These are phyloP conservation scores for Ctenicera cuprea DNA, from an alignment of 2,888 invertebrate species.

Conservation along the genomic window DNA sequence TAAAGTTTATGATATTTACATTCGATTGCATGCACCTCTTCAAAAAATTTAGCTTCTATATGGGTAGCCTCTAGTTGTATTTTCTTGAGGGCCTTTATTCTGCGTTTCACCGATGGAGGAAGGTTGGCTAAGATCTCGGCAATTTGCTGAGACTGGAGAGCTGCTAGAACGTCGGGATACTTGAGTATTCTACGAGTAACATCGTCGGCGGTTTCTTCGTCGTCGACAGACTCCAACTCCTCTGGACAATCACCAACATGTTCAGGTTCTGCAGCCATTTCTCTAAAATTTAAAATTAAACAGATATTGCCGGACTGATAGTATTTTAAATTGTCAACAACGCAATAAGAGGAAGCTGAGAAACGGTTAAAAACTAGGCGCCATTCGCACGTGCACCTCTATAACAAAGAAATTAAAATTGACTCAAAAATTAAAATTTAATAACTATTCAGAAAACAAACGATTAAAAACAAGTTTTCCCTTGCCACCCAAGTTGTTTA, in stretches of 20 bases:
- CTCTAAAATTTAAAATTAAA: slow-evolving; percentile 53
- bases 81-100: slow-evolving; percentile 90
- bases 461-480: slow-evolving; percentile 51
- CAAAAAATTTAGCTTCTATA: slow-evolving; percentile 91
- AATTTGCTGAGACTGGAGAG: slow-evolving; percentile 77
- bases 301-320: not conserved
- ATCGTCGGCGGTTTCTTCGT: slow-evolving; percentile 73
- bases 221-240: slow-evolving; percentile 81
- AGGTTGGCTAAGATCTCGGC: slow-evolving; percentile 78
- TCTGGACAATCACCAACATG: slow-evolving; percentile 80
- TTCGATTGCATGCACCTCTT: slow-evolving; percentile 94
- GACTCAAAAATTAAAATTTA: slow-evolving; percentile 53
- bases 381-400: slow-evolving; percentile 51
- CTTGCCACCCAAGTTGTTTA: slow-evolving; percentile 19
- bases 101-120: slow-evolving; percentile 85
- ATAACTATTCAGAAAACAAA: slow-evolving; percentile 54
- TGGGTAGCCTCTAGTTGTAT: slow-evolving; percentile 89
- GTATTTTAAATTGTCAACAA: not conserved
- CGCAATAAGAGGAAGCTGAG: slow-evolving; percentile 24
- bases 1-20: slow-evolving; percentile 91
- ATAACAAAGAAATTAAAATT: slow-evolving; percentile 54
- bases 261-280: slow-evolving; percentile 81
- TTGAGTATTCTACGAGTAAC: slow-evolving; percentile 66
- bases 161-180: slow-evolving; percentile 77
- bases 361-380: slow-evolving; percentile 41